Percentiles rank a stretch among this genome's conserved stretches.
Evolutionary conservation across 2,888 invertebrate species (phyloP).

Genomic region (Drosophila buzzatii): DNA sequence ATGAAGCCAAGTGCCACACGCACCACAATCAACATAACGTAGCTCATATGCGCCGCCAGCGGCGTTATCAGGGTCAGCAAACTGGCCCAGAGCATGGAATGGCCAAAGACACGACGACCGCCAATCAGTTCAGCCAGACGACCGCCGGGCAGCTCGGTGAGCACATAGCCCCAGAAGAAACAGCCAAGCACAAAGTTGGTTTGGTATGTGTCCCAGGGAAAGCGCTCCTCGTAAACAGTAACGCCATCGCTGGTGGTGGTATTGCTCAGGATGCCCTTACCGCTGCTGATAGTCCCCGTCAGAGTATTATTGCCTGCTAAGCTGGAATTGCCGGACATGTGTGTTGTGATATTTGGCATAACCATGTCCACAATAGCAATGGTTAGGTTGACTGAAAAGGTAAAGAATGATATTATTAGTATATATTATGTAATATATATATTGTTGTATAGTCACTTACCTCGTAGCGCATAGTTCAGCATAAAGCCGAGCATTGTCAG

Average conservation of each 20-base stretch:
- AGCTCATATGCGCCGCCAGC: slow-evolving; percentile 89
- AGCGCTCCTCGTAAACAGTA: slow-evolving; percentile 85
- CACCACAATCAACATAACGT: slow-evolving; percentile 89
- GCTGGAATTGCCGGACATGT: slow-evolving; percentile 23
- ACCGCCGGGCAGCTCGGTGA: slow-evolving; percentile 95
- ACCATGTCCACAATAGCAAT: slow-evolving; percentile 95
- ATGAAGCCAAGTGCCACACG: slow-evolving; percentile 92
- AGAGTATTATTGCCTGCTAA: not conserved
- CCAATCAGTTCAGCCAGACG: slow-evolving; percentile 93
- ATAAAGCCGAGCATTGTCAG: slow-evolving; percentile 95
- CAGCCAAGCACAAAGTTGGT: slow-evolving; percentile 93
- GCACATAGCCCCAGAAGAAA: slow-evolving; percentile 97
- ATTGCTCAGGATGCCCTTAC: slow-evolving; percentile 23
- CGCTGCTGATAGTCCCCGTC: slow-evolving; percentile 3
- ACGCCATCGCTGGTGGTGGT: slow-evolving; percentile 39
- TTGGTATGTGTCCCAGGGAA: slow-evolving; percentile 92
- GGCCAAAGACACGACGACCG: slow-evolving; percentile 93
- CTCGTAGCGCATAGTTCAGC: slow-evolving; percentile 94
- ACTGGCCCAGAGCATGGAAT: slow-evolving; percentile 93
- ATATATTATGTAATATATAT: not conserved
- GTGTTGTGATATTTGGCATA: slow-evolving; percentile 51
- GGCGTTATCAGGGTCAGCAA: slow-evolving; percentile 93
- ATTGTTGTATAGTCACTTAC: slow-evolving; percentile 12
- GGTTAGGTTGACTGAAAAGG: slow-evolving; percentile 90
- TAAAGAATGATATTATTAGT: not conserved